These are phyloP conservation scores for Eupsittula cactorum DNA, from an alignment of 2,113 vertebrate species.

Conservation along the genomic window DNA sequence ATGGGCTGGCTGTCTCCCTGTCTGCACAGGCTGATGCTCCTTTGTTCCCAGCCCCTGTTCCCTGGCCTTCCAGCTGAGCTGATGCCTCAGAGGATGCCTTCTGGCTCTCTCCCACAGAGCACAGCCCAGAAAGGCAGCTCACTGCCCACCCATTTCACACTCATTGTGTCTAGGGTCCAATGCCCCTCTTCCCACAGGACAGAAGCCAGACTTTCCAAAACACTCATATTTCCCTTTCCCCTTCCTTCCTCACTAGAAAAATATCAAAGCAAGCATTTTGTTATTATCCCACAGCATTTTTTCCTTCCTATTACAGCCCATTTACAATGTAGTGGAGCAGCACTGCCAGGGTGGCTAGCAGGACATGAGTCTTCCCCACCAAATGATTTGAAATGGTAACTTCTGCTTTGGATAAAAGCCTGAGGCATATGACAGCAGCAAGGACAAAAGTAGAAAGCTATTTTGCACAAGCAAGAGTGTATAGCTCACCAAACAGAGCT, in stretches of 20 bases:
- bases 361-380: not conserved
- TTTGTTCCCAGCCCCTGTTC: slow-evolving; percentile 48
- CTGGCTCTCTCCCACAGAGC: not conserved
- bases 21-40: slow-evolving; percentile 30
- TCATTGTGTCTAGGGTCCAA: not conserved
- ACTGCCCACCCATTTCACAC: not conserved
- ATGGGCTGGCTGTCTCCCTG: slow-evolving; percentile 45
- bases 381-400: not conserved
- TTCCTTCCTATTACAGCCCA: not conserved
- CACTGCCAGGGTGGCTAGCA: not conserved
- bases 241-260: not conserved
- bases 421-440: not conserved
- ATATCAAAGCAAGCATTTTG: not conserved
- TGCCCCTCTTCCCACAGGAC: not conserved
- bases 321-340: not conserved
- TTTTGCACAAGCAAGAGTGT: not conserved
- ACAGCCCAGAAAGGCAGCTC: not conserved
- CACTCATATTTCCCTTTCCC: not conserved
- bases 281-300: not conserved
- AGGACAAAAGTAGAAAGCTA: not conserved
- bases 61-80: slow-evolving; percentile 49
- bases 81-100: slow-evolving; percentile 44
- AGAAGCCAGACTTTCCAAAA: not conserved
- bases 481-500: not conserved
- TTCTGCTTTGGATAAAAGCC: not conserved